A percentile compares a stretch with the other conserved stretches of the same genome.
Evolutionary conservation across 2,888 invertebrate species (phyloP).

Genomic region (Perizoma flavofasciatum): DNA sequence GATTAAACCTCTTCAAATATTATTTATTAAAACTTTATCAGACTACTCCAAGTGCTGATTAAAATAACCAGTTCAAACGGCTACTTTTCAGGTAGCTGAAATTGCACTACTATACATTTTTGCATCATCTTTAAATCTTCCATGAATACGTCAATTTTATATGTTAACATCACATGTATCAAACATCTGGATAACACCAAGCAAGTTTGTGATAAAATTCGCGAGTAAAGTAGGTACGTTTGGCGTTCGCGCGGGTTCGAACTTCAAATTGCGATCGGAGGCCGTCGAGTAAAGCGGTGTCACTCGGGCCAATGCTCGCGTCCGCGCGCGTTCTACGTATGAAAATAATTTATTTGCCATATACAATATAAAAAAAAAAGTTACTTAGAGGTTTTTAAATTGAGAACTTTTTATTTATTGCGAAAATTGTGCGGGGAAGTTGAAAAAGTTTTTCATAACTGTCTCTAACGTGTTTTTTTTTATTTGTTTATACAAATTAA

Average conservation of each 20-base stretch:
- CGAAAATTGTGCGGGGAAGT: constrained; percentile 1
- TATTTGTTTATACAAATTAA: too few relatives aligned
- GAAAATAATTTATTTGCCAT: not conserved
- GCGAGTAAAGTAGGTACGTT: constrained; percentile 18
- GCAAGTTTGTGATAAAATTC: constrained; percentile 12
- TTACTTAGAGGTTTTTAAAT: constrained; percentile 1
- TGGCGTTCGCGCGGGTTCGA: constrained; percentile 50
- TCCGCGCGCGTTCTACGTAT: constrained; percentile 15
- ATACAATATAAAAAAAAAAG: not conserved
- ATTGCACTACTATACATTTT: too few relatives aligned
- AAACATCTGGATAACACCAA: constrained; percentile 1
- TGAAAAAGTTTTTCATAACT: constrained; percentile 3
- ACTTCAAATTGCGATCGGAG: constrained; percentile 50
- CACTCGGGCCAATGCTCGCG: constrained; percentile 40
- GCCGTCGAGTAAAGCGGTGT: constrained; percentile 51
- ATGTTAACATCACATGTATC: not conserved
- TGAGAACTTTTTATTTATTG: constrained; percentile 14
- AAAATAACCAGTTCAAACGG: constrained; percentile 6
- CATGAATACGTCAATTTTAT: too few relatives aligned
- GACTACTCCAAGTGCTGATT: constrained; percentile 27
- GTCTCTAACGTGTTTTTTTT: constrained; percentile 1
- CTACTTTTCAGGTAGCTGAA: too few relatives aligned
- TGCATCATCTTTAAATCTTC: too few relatives aligned
- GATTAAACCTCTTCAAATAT: constrained; percentile 29
- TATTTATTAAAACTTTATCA: constrained; percentile 28